These are phyloP conservation scores for Chunga burmeisteri DNA, from an alignment of 2,113 vertebrate genomes.

Conservation along the genomic window DNA sequence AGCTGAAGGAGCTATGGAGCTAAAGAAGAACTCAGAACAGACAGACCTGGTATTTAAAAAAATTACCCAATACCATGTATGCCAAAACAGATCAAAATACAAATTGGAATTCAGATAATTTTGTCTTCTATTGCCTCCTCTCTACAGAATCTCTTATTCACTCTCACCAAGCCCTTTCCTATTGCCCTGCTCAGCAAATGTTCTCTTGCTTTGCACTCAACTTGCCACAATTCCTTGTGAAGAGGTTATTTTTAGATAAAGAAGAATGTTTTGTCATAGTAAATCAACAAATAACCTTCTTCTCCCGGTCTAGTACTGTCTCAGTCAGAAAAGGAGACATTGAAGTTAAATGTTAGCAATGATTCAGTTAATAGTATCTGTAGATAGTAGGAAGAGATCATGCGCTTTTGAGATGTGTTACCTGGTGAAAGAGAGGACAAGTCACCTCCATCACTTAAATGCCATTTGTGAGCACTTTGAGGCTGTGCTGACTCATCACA, in stretches of 20 bases:
- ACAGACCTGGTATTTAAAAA: background rate
- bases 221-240: background rate
- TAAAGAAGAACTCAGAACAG: background rate
- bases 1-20: background rate
- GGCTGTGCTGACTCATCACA: background rate
- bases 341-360: background rate
- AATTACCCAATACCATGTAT: background rate
- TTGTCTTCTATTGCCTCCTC: background rate
- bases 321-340: background rate
- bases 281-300: background rate
- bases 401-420: background rate
- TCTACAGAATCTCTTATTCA: background rate
- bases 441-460: background rate
- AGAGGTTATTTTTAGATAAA: background rate
- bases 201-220: background rate
- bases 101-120: background rate
- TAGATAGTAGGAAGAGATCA: background rate
- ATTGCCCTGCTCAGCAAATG: background rate
- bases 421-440: background rate
- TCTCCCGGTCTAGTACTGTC: rapidly evolving
- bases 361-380: background rate
- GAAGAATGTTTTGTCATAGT: background rate
- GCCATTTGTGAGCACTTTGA: background rate
- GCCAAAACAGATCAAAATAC: background rate
- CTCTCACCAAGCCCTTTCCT: background rate